Evolutionary conservation across 2,797 vertebrate species (phyloP).

Genomic region (Furcifer pardalis): DNA sequence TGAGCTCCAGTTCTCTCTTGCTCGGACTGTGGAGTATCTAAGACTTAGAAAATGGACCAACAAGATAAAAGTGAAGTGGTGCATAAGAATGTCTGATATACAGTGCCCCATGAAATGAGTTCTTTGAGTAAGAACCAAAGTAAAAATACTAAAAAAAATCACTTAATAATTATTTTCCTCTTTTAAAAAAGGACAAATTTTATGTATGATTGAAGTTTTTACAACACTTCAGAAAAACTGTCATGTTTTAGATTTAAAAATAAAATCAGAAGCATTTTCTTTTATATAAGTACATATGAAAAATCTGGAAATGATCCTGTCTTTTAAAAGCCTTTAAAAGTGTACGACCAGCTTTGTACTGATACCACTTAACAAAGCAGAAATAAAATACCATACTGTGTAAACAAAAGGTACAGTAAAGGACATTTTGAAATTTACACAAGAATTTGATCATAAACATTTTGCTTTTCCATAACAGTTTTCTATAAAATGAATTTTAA

Average conservation of each 20-base stretch:
- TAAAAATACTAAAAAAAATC: constrained; percentile 67
- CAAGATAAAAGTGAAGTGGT: background rate
- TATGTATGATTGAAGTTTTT: constrained; percentile 81
- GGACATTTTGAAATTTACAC: constrained; percentile 82
- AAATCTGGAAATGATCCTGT: constrained; percentile 74
- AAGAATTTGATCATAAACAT: constrained; percentile 82
- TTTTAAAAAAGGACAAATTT: constrained; percentile 77
- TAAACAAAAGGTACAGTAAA: constrained; percentile 82
- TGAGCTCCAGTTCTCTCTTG: background rate
- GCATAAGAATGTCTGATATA: background rate
- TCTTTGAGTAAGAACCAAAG: constrained; percentile 56
- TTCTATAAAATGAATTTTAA: constrained; percentile 82
- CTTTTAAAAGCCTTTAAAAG: constrained; percentile 77
- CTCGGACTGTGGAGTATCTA: background rate
- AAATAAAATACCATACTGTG: constrained; percentile 77
- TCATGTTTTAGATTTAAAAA: constrained; percentile 80
- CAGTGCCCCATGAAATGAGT: background rate
- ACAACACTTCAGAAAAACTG: constrained; percentile 82
- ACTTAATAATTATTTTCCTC: constrained; percentile 75
- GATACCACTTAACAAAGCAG: constrained; percentile 80
- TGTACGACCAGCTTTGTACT: constrained; percentile 76
- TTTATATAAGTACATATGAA: constrained; percentile 79
- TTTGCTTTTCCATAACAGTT: constrained; percentile 79
- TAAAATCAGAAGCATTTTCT: constrained; percentile 80
- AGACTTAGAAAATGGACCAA: background rate